Evolutionary conservation across 2,797 vertebrate genomes (phyloP), one percentile per base, ranked within the genome.

Genomic region (Rhynchonycteris naso): DNA sequence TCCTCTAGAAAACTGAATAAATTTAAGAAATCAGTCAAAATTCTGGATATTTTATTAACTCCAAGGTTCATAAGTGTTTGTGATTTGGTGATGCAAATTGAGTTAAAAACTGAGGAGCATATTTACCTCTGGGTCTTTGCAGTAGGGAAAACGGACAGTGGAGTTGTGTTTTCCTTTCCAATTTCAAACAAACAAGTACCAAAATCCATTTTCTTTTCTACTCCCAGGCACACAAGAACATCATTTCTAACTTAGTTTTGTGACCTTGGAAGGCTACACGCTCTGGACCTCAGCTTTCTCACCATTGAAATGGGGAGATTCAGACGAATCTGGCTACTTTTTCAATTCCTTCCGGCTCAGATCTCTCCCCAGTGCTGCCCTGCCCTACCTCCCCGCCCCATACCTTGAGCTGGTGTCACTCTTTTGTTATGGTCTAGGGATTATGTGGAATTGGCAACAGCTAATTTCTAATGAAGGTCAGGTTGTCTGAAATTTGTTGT

Each of bases 191-290:
- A 47, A 56, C 33, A 71, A 87, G 78, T 85, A 63, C 61, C 19
- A 59, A 43, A 80, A 33, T 65, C 59, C 16, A 54, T 38, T 63
- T 13, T 30, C 43, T 90, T 93, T 88, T 14, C 38, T 28, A 15
- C 7, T 47, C 28, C 16, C 68, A 80, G 54, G 7, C 9, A 65
- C 15, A 43, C 1, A 30, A 54, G 2, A 21, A 50, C 21, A 66
- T 91, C 91, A 82, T 84, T 92, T 87, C 43, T 88, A 63, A 86
- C 19, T 90, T 91, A 88, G 30, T 87, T 90, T 95, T 79, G 58
- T 90, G 26, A n/a, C 22, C 33, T 75, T 88, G n/a, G 85, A 66
- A 81, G 19, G 4, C 61, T 92, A 91, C 69, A 30, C 19, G 75
- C 43, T 54, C 14, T 58, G 33, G 18, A 33, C 24, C 21, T 95